Evolutionary conservation across 2,888 invertebrate species (phyloP).

Genomic region (Eulithis prunata): DNA sequence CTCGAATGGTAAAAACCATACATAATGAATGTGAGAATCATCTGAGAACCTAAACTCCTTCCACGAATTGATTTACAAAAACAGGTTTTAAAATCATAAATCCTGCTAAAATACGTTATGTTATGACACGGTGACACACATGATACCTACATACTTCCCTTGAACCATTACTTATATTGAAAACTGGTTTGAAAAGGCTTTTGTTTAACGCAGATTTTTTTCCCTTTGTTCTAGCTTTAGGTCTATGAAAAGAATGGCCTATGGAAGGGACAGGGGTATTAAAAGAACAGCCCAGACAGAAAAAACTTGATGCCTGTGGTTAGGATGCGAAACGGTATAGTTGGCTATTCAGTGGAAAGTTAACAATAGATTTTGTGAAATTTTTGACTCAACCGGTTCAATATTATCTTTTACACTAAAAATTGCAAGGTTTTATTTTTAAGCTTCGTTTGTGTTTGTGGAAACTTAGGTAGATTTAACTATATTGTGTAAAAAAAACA

Average conservation of each 20-base stretch:
- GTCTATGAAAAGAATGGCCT: constrained; percentile 16
- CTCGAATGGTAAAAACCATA: no score
- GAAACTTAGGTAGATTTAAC: no score
- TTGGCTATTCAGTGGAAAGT: constrained; percentile 18
- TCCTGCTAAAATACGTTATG: constrained; percentile 14
- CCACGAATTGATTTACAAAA: constrained; percentile 20
- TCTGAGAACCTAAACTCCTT: constrained; percentile 26
- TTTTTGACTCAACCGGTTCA: neutral
- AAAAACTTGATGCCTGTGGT: constrained; percentile 19
- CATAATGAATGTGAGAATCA: constrained; percentile 31
- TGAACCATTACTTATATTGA: constrained; percentile 20
- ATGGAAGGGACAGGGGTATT: constrained; percentile 17
- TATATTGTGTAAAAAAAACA: no score
- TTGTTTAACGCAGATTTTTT: constrained; percentile 26
- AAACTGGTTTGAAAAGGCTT: constrained; percentile 28
- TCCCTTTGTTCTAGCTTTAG: constrained; percentile 28
- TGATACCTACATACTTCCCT: constrained; percentile 13
- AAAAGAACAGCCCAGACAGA: constrained; percentile 33
- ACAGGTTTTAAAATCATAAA: constrained; percentile 21
- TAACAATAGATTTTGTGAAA: constrained; percentile 17
- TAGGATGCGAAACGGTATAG: constrained; percentile 30
- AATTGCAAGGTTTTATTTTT: no score
- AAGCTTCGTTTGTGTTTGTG: no score
- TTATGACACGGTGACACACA: constrained; percentile 31
- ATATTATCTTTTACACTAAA: no score